Base-by-base conservation (phyloP, 1,140 invertebrate species). In the Scaptomyza montana region DNA sequence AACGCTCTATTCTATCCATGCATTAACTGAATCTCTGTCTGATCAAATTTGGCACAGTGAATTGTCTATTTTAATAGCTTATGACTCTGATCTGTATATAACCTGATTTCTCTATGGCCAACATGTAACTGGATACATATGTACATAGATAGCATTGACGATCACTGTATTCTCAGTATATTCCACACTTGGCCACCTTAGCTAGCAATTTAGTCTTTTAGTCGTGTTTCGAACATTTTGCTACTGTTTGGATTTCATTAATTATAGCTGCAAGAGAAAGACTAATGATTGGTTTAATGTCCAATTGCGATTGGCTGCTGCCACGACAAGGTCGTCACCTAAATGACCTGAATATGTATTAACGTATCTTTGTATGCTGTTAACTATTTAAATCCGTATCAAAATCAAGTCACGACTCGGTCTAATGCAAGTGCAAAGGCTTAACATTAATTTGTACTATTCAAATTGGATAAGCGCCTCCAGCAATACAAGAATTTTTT, bases 31-130 rank as follows among this genome's bases (percentile, higher is more conserved):
- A 57, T 55, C 21, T 36, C 41, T 41, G 76, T 66, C 80, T 79
- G 76, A 61, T 81, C 78, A 78, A 70, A 56, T 66, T 47, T 51
- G 60, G 60, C 45, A 65, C 61, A 66, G 56, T 68, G 67, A 77
- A 86, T 85, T 85, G 80, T 61, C 77, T 56, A 33, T 49, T 85
- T 73, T 86, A 81, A 82, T 78, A 69, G 66, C 78, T 62, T 80
- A 74, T 81, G 79, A 89, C 72, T 82, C 65, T 68, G 81, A 79
- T 87, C 76, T 68, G 41, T 41, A 57, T 50, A 74, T 73, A 87
- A 79, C 82, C 82, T 84, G 84, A 79, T 87, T 89, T 82, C 82
- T 71, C 73, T 59, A 25, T 19, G 33, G 49, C 56, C 39, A 68
- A 1, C 16, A 13, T 45, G 16, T 39, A 53, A 60, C n/a, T n/a